These are phyloP conservation scores for Cantharis lateralis DNA, from an alignment of 2,888 invertebrate genomes.

Conservation along the genomic window DNA sequence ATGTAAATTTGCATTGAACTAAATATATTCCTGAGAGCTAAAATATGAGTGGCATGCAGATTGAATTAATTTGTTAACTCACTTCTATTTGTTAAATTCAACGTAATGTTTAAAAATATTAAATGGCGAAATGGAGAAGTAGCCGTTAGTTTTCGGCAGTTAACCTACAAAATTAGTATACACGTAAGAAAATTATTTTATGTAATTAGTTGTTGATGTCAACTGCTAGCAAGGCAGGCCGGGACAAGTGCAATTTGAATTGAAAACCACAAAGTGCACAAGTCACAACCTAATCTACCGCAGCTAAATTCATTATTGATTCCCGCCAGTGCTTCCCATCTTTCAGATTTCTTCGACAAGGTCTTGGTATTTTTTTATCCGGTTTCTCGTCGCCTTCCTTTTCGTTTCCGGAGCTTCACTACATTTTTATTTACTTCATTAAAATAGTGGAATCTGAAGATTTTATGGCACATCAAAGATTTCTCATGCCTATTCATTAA, in stretches of 20 bases:
- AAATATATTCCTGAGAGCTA: not conserved
- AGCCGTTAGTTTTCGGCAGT: not conserved
- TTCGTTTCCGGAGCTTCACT: slow-evolving; percentile 10
- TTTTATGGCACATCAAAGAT: not conserved
- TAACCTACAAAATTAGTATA: not conserved
- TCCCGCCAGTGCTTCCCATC: slow-evolving; percentile 12
- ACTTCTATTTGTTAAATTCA: not conserved
- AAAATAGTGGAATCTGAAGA: slow-evolving; percentile 12
- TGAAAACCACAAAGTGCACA: slow-evolving; percentile 61
- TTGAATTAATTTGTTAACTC: not conserved
- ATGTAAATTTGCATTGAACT: not conserved
- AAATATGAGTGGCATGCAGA: not conserved
- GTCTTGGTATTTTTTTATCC: slow-evolving; percentile 22
- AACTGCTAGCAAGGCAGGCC: slow-evolving; percentile 59
- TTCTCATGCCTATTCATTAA: not conserved
- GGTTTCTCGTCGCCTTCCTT: slow-evolving; percentile 21
- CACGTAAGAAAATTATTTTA: not conserved
- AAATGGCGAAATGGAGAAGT: not conserved
- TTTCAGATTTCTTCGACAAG: slow-evolving; percentile 14
- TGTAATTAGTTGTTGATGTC: not conserved
- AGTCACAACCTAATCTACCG: slow-evolving; percentile 60
- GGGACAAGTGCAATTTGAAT: slow-evolving; percentile 69
- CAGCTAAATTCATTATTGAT: slow-evolving; percentile 36
- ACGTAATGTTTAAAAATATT: not conserved
- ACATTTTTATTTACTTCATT: slow-evolving; percentile 25